A percentile compares a stretch with the other conserved stretches of the same genome.
These are phyloP conservation scores for Clarias pachynema DNA, from an alignment of 2,797 vertebrate genomes.

Conservation along the genomic window DNA sequence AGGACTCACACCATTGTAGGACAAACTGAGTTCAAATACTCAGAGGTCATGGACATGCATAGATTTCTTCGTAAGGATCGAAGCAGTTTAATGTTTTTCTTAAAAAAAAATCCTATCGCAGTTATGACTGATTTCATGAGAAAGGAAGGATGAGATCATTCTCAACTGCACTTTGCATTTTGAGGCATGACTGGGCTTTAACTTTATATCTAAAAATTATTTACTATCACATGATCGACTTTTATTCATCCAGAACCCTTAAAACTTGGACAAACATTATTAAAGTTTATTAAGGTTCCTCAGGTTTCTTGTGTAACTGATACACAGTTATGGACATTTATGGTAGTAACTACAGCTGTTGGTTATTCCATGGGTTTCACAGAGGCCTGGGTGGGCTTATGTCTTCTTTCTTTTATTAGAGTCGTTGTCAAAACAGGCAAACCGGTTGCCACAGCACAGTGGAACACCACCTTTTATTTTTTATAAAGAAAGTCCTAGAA, in stretches of 20 bases:
- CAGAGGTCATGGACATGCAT: neutral
- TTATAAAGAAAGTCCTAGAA: neutral
- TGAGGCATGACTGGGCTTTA: neutral
- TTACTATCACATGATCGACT: neutral
- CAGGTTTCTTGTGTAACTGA: neutral
- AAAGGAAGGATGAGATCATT: neutral
- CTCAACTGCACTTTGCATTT: neutral
- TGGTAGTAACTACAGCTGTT: neutral
- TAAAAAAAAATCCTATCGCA: neutral
- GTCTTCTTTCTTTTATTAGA: conserved; percentile 48
- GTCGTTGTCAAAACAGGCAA: conserved; percentile 68
- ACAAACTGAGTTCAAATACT: neutral
- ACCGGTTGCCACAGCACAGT: conserved; percentile 21
- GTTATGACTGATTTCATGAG: neutral
- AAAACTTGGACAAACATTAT: neutral
- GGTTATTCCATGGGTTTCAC: neutral
- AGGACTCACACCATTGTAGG: neutral
- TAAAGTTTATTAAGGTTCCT: neutral
- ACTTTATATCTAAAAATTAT: neutral
- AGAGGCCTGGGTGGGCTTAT: conserved; percentile 14
- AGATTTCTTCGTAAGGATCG: neutral
- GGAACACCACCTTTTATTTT: neutral
- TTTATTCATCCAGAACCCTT: neutral
- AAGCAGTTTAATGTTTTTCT: neutral
- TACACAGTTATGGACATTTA: neutral